These are phyloP conservation scores for Anguilla megastoma DNA, from an alignment of 2,797 vertebrate species.

Conservation along the genomic window DNA sequence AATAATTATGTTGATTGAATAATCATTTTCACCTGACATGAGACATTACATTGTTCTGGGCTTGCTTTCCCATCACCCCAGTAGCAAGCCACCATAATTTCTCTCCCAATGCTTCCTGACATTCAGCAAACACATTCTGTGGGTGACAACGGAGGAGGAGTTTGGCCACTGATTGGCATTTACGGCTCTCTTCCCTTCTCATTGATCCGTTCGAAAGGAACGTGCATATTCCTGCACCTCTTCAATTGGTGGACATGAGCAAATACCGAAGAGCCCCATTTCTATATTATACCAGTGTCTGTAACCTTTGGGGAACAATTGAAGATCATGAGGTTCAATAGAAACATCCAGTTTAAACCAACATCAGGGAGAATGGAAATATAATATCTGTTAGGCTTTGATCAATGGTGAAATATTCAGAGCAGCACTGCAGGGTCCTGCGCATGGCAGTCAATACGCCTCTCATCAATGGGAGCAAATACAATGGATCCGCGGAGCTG, in stretches of 20 bases:
- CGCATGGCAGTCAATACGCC: constrained; percentile 60
- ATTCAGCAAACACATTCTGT: not conserved
- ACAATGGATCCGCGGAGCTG: constrained; percentile 57
- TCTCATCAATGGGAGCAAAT: constrained; percentile 68
- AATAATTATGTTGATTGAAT: constrained; percentile 13
- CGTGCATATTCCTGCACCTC: constrained; percentile 55
- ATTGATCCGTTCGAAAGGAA: constrained; percentile 60
- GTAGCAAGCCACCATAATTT: not conserved
- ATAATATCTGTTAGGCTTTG: constrained; percentile 56
- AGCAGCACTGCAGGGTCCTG: constrained; percentile 50
- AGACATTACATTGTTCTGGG: not conserved
- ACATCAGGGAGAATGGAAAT: constrained; percentile 57
- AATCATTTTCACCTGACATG: constrained; percentile 9
- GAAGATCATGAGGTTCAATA: constrained; percentile 32
- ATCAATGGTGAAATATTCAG: constrained; percentile 65
- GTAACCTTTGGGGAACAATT: constrained; percentile 52
- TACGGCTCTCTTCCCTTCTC: constrained; percentile 37
- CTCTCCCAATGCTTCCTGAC: not conserved
- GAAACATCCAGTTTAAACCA: constrained; percentile 42
- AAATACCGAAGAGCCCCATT: constrained; percentile 45
- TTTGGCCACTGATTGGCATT: constrained; percentile 24
- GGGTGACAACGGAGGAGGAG: not conserved
- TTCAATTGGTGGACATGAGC: constrained; percentile 50
- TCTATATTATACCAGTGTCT: constrained; percentile 31
- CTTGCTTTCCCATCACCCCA: not conserved